Evolutionary conservation across 2,113 vertebrate genomes (phyloP).

Genomic region (Scatophagus argus): DNA sequence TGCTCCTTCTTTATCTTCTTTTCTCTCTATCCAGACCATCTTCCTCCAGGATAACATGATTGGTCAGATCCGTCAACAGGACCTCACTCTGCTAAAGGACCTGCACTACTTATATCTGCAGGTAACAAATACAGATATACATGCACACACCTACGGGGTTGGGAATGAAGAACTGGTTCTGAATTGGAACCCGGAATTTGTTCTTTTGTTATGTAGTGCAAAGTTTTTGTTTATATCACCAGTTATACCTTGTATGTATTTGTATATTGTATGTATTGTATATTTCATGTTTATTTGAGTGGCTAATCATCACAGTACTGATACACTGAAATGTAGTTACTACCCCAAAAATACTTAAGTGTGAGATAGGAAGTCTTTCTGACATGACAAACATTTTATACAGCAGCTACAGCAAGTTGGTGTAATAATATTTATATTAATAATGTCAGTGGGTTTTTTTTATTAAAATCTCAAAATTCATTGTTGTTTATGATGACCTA

Average conservation of each 20-base stretch:
- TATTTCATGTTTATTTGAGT: no score
- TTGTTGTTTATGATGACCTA: no score
- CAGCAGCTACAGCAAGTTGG: no score
- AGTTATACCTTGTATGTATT: not conserved
- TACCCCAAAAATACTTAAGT: not conserved
- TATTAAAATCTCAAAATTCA: no score
- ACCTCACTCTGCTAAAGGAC: constrained; percentile 80
- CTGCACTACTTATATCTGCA: constrained; percentile 91
- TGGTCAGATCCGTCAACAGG: constrained; percentile 84
- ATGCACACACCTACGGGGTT: not conserved
- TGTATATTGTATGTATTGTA: not conserved
- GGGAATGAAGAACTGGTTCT: not conserved
- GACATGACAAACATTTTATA: no score
- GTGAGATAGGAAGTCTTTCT: no score
- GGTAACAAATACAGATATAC: constrained; percentile 40
- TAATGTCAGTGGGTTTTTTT: no score
- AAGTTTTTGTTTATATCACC: not conserved
- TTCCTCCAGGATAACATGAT: constrained; percentile 93
- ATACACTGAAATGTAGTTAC: not conserved
- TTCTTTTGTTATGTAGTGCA: not conserved
- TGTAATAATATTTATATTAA: no score
- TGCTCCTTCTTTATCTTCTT: not conserved
- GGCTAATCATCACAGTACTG: not conserved
- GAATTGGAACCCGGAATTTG: not conserved
- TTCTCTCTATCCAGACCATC: constrained; percentile 83